Conservation (phyloP, 2,797 vertebrate species). For the Bovichtus variegatus region DNA sequence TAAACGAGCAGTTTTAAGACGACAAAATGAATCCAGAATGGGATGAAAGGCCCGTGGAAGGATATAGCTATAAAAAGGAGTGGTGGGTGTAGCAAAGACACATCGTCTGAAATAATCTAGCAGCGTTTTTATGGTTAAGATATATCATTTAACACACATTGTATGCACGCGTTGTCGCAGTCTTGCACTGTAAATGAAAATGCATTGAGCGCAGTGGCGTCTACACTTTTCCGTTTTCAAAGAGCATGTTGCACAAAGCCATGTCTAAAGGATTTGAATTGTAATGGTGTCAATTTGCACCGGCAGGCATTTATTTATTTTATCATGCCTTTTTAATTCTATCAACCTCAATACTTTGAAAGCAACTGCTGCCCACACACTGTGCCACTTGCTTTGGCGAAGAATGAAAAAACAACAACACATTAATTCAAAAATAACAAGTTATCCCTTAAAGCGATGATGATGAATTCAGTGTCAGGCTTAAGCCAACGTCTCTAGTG, state of each 20-base stretch:
- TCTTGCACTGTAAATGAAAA: conserved; percentile 3
- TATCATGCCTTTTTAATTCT: conserved; percentile 48
- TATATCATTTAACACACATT: conserved; percentile 11
- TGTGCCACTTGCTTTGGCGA: conserved; percentile 49
- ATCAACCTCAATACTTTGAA: conserved; percentile 55
- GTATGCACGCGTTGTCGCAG: conserved; percentile 9
- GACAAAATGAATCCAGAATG: conserved; percentile 17
- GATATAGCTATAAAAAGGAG: conserved; percentile 30
- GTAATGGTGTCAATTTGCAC: conserved; percentile 31
- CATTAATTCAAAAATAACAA: conserved; percentile 74
- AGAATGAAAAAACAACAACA: conserved; percentile 5
- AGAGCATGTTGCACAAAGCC: conserved; percentile 12
- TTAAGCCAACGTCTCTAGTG: conserved; percentile 44
- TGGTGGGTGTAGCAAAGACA: conserved; percentile 40
- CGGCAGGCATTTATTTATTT: conserved; percentile 27
- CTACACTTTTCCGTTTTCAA: conserved; percentile 23
- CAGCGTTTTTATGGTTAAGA: background rate
- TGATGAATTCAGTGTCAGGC: conserved; percentile 60
- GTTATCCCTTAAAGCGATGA: conserved; percentile 65
- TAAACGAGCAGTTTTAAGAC: conserved; percentile 4
- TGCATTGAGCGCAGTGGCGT: background rate
- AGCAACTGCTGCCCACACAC: conserved; percentile 69
- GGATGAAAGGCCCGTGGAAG: conserved; percentile 21
- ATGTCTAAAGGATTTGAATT: background rate
- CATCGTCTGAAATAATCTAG: conserved; percentile 31